phyloP scores from a whole-genome alignment of 1,140 invertebrate species.

The Brachionus angularis region DNA sequence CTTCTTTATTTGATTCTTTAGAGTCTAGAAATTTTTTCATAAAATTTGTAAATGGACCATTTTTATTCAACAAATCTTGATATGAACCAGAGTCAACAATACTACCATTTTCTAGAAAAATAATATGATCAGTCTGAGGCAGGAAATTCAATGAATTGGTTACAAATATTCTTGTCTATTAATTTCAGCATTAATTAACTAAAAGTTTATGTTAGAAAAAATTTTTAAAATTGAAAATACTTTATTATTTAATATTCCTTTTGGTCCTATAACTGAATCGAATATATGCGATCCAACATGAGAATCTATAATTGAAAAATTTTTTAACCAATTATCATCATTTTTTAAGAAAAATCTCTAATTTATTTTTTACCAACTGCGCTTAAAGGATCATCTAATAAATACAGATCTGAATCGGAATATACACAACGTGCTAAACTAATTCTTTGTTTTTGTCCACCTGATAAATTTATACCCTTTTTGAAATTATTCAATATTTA shows the following conservation, averaged over 20 bases:
- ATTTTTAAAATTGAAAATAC: neutral
- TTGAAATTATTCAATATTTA: neutral
- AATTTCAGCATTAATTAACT: neutral
- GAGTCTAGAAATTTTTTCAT: slow-evolving; percentile 8
- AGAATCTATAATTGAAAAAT: slow-evolving; percentile 45
- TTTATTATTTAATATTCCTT: slow-evolving; percentile 49
- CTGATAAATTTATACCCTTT: slow-evolving; percentile 52
- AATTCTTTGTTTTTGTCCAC: slow-evolving; percentile 52
- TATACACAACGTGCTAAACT: slow-evolving; percentile 51
- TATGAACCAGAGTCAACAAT: slow-evolving; percentile 40
- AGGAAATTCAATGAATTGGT: slow-evolving; percentile 40
- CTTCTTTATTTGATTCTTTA: neutral
- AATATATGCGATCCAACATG: slow-evolving; percentile 58
- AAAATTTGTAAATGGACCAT: neutral
- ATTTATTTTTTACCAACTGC: slow-evolving; percentile 59
- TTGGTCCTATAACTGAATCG: slow-evolving; percentile 52
- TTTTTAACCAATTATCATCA: neutral
- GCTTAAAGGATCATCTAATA: slow-evolving; percentile 61
- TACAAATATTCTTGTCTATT: slow-evolving; percentile 45
- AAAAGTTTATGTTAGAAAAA: neutral
- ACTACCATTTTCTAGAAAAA: slow-evolving; percentile 25
- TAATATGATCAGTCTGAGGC: slow-evolving; percentile 32
- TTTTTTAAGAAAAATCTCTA: neutral
- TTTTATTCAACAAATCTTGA: slow-evolving; percentile 19
- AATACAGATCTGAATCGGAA: slow-evolving; percentile 57